phyloP scores from a whole-genome alignment of 2,797 vertebrate genomes.

The Alcedo atthis region DNA sequence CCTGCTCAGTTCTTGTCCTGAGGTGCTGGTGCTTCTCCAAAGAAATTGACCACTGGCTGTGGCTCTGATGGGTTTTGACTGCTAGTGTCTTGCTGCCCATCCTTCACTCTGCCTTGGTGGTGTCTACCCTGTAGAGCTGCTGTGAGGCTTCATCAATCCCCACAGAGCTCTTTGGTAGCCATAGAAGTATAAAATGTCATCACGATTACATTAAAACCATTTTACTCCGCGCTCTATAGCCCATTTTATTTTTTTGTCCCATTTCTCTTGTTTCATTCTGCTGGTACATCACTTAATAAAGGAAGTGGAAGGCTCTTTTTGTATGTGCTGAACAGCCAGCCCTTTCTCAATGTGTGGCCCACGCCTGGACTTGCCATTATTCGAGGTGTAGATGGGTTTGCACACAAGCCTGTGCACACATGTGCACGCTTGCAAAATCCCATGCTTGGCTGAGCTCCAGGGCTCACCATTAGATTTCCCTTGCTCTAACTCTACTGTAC shows the following conservation, averaged over 20 bases:
- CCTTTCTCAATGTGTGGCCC: slow-evolving; percentile 38
- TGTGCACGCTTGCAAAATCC: background rate
- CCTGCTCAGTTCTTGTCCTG: background rate
- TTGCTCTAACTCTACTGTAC: slow-evolving; percentile 50
- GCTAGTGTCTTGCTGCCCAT: background rate
- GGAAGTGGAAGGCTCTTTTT: background rate
- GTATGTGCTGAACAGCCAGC: slow-evolving; percentile 24
- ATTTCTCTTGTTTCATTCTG: background rate
- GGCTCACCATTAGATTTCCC: slow-evolving; percentile 20
- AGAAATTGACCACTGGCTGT: background rate
- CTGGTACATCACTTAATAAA: background rate
- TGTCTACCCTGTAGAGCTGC: background rate
- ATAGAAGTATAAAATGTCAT: background rate
- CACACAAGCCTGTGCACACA: background rate
- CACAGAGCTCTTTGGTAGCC: background rate
- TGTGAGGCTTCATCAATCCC: background rate
- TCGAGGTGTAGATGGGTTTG: background rate
- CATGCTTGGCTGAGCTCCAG: background rate
- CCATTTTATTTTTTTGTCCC: background rate
- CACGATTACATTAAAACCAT: background rate
- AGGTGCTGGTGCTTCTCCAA: background rate
- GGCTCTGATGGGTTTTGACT: background rate
- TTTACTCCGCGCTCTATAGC: background rate
- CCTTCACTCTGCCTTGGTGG: background rate
- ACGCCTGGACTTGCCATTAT: slow-evolving; percentile 48